Percentiles rank a stretch among this genome's conserved stretches.
Conservation (phyloP, 1,140 invertebrate genomes). For the Macrobrachium rosenbergii region DNA sequence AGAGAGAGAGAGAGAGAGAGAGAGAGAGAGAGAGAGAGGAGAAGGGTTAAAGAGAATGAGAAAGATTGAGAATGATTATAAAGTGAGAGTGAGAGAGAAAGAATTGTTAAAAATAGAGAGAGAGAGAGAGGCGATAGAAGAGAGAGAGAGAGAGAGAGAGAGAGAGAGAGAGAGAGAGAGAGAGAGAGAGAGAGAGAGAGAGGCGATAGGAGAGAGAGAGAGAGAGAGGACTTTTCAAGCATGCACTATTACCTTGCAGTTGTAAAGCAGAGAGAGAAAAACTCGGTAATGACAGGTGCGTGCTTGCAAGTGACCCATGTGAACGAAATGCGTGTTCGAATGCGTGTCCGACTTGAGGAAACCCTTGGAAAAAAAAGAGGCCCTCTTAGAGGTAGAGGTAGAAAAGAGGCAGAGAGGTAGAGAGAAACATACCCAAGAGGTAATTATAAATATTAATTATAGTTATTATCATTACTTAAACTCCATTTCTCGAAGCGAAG, state of each 20-base stretch:
- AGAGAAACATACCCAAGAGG: neutral
- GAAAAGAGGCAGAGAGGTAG: neutral
- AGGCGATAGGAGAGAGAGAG: neutral
- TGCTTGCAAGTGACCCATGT: too few species aligned
- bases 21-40: neutral
- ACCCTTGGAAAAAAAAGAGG: too few species aligned
- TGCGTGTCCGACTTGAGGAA: too few species aligned
- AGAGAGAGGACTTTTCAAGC: neutral
- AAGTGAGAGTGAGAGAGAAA: too few species aligned
- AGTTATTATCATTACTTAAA: too few species aligned
- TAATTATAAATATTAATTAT: neutral
- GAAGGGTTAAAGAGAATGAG: slow-evolving; percentile 9
- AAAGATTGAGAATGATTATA: slow-evolving; percentile 9
- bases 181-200: neutral
- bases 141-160: slow-evolving; percentile 4
- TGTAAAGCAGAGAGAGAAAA: slow-evolving; percentile 20
- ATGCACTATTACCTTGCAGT: neutral
- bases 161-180: neutral
- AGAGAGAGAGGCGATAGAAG: neutral
- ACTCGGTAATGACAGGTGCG: neutral
- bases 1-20: too few species aligned
- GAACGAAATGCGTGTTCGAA: too few species aligned
- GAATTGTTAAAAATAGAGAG: too few species aligned
- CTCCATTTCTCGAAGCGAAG: too few species aligned
- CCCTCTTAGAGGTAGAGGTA: too few species aligned